Evolutionary conservation across 2,797 vertebrate species (phyloP), one percentile per base, ranked within the genome.

Genomic region (Alfaro cultratus): DNA sequence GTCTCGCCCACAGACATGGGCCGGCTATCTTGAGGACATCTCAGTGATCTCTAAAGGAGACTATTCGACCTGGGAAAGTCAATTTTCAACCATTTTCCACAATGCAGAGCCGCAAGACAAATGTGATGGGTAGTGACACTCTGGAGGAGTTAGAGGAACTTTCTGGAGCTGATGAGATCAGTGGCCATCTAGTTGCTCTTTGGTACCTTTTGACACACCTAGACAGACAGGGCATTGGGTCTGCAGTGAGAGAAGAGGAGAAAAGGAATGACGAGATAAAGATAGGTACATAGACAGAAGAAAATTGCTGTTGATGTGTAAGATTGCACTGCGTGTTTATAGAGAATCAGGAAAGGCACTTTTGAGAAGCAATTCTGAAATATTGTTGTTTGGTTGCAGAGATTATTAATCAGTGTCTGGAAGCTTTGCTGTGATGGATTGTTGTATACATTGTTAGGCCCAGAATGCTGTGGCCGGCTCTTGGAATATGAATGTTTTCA

Each of bases 21-120:
- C 85, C n/a, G 80, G 83, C 86, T 94, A 95, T 95, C 93, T 94
- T 85, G 91, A 94, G 94, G 95, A 95, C 94, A 94, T 95, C 94
- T 94, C 57, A 1, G 83, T 94, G 94, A 95, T 95, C 89, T 95
- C 92, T 94, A 92, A 89, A 90, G 89, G 93, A 88, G 93, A 91
- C 84, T 67, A 64, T 86, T 81, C 57, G 75, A 93, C 88, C 90
- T 57, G 88, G 82, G 87, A 87, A 91, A 92, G 88, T 82, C 89
- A 89, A 92, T 92, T 92, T 93, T 85, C 79, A 84, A 62, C 86
- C 85, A 68, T 91, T 91, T 88, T 77, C 81, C 77, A 86, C 91
- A 91, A 86, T 83, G 82, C 83, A 18, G 83, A 72, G 82, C 85
- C 73, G 62, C 68, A 74, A 91, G 91, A 93, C 87, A 81, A 92